Base-by-base conservation (phyloP, 2,888 invertebrate species). In the Conomelus anceps region DNA sequence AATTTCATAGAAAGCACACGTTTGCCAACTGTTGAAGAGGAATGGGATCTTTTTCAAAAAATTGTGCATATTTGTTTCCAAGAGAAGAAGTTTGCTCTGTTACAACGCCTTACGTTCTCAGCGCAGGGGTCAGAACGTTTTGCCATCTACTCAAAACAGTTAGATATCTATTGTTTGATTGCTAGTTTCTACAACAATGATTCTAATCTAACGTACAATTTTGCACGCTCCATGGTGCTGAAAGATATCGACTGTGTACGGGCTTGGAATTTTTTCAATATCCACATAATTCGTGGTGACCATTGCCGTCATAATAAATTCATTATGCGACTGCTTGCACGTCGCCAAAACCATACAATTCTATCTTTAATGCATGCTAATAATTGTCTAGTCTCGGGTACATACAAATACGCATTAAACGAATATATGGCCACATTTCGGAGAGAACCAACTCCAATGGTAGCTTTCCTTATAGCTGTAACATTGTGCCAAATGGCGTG, bases 381-480 rank as follows among this genome's bases (percentile, higher is more conserved):
- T 92, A 97, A 97, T 93, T 97, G 97, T 91, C 94, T 98, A 84
- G 95, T 96, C 87, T 96, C 97, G 63, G 97, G 98, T 3, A 96
- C 97, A 23, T 98, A 98, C 93, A 96, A 97, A 92, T 96, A 97
- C 91, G 97, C 97, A 0, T 93, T 97, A 9, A 97, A 96, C 92
- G 96, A 98, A 92, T 98, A 97, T 93, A 95, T 96, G 91, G 95
- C 96, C 87, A 94, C 96, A 84, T 96, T 96, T 92, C 95, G 96
- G 91, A 95, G 95, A 88, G 94, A 94, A 41, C 95, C 96, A 0
- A 95, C 96, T 91, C 95, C 98, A 0, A 93, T 98, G 90, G 93
- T 97, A 22, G 96, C 96, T 22, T 94, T 98, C 89, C 95, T 97
- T 91, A 95, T 97, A 91, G 96, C 96, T 0, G 94, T 97, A 3